Evolutionary conservation across 2,888 invertebrate genomes (phyloP), one percentile per base, ranked within the genome.

Genomic region (Yponomeuta evonymella): DNA sequence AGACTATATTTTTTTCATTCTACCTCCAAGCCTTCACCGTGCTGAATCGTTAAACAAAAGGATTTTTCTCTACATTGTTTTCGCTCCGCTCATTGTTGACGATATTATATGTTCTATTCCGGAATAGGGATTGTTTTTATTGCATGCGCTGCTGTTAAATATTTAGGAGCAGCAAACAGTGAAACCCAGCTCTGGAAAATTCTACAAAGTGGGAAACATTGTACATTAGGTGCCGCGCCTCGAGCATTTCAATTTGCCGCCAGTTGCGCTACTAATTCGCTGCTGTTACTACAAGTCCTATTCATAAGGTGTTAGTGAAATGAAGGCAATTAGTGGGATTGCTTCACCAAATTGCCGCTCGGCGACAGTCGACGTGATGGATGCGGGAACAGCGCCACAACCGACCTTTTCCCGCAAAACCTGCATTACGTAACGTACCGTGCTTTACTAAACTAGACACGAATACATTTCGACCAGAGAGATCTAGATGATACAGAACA

Each of bases 31-130:
- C 78, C 82, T 68, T 70, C 68, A 64, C 69, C 81, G 81, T 76
- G 75, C 78, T 76, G 81, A 78, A 79, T 79, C 78, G 79, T 79
- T 78, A 83, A 87, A 88, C 88, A 88, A 87, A 85, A 85, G 84
- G 83, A 83, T 84, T 84, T 86, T 83, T 83, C 81, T 79, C 76
- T 77, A 82, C 83, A 85, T 86, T 85, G 83, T 87, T 86, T 66
- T 78, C 79, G 79, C 77, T 74, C 77, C 74, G 77, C 77, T 77
- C 75, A 76, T 76, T 74, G 75, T 74, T 70, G 72, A 69, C 72
- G 74, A 74, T 72, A 74, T 72, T 72, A 73, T 75, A 75, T 75
- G 8, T 75, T 68, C 48, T 48, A n/a, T 68, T 67, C 67, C n/a
- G 36, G 67, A 33, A n/a, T 15, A n/a, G n/a, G 1, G 5, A 67